Evolutionary conservation across 2,888 invertebrate genomes (phyloP).

Genomic region (Cryptus viduatorius): DNA sequence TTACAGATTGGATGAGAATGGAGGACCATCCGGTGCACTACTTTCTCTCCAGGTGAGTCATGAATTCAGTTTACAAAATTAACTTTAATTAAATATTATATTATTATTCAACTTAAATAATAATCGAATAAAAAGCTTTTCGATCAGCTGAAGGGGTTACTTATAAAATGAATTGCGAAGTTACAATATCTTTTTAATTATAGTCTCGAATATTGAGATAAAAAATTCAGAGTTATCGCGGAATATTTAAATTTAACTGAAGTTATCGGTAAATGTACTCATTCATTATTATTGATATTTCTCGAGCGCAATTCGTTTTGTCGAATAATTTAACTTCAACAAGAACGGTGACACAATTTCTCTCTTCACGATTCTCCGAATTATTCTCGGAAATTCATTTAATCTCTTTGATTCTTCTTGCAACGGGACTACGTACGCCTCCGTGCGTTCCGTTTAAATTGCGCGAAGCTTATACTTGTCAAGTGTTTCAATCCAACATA

Average conservation of each 20-base stretch:
- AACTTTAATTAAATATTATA: too few species aligned
- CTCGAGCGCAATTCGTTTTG: not conserved
- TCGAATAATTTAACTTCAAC: not conserved
- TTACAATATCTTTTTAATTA: too few species aligned
- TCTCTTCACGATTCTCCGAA: not conserved
- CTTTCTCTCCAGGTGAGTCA: constrained; percentile 71
- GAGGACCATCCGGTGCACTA: constrained; percentile 70
- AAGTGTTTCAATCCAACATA: constrained; percentile 1
- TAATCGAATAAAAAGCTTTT: too few species aligned
- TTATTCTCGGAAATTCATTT: not conserved
- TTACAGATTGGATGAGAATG: constrained; percentile 77
- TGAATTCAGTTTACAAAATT: not conserved
- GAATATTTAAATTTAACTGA: not conserved
- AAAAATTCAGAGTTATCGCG: not conserved
- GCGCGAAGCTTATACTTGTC: too few species aligned
- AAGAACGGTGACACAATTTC: not conserved
- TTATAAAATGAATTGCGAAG: too few species aligned
- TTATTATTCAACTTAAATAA: too few species aligned
- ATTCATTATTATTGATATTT: not conserved
- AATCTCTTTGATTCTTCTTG: not conserved
- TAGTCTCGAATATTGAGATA: not conserved
- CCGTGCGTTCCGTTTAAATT: not conserved
- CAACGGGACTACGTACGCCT: not conserved
- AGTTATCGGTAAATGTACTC: not conserved
- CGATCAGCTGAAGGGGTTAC: too few species aligned